phyloP scores from a whole-genome alignment of 1,140 invertebrate species.

The Atta cephalotes region DNA sequence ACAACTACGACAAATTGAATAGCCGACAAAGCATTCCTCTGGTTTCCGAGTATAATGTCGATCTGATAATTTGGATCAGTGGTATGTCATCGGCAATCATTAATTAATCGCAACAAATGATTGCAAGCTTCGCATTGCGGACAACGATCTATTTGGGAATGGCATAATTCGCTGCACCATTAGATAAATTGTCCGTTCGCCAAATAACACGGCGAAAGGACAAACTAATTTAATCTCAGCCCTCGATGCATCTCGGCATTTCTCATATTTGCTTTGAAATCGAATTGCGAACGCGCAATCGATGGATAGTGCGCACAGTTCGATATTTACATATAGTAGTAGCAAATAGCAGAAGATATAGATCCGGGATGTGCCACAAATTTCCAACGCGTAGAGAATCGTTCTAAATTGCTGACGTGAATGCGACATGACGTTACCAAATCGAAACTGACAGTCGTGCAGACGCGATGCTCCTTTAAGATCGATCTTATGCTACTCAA shows the following conservation, averaged over 20 bases:
- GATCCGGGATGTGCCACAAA: conserved; percentile 21
- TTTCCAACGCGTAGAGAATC: conserved; percentile 24
- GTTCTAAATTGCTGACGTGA: conserved; percentile 26
- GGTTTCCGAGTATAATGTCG: not conserved
- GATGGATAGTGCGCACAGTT: not conserved
- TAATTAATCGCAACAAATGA: conserved; percentile 45
- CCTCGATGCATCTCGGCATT: not conserved
- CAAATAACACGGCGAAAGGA: conserved; percentile 58
- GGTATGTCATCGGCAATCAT: conserved; percentile 41
- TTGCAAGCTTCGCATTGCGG: conserved; percentile 15
- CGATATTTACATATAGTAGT: conserved; percentile 31
- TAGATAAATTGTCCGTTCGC: conserved; percentile 63
- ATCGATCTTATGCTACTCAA: conserved; percentile 28
- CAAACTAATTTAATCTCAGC: conserved; percentile 63
- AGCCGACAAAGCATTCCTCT: conserved; percentile 29
- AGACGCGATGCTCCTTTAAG: conserved; percentile 20
- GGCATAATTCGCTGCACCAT: not conserved
- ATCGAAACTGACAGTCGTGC: conserved; percentile 25
- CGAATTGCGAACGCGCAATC: conserved; percentile 8
- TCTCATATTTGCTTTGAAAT: conserved; percentile 56
- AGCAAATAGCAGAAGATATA: conserved; percentile 24
- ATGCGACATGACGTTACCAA: conserved; percentile 20
- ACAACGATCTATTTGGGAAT: conserved; percentile 47
- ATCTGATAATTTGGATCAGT: conserved; percentile 35
- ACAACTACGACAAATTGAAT: not conserved